Evolutionary conservation across 2,888 invertebrate species (phyloP), one percentile per base, ranked within the genome.

Genomic region (Limnephilus rhombicus): DNA sequence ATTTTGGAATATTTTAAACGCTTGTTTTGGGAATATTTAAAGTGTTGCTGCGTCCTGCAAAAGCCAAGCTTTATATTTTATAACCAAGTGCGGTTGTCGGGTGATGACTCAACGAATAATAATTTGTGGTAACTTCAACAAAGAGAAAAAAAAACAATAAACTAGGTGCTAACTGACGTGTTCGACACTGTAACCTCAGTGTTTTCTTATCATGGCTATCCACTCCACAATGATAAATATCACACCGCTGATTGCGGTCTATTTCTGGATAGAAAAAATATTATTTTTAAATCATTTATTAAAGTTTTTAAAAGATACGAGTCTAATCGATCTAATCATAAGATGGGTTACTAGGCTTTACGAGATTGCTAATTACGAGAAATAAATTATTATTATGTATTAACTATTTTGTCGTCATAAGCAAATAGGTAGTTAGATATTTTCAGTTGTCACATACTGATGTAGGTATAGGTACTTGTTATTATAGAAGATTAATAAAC

Each of bases 91-190:
- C 24, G 68, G 68, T 68, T 68, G 68, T 68, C 68, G n/a, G 68
- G n/a, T 68, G 34, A 34, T 83, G 83, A 83, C 83, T 83, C 83
- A 83, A 37, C 83, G 37, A 34, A 83, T 83, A 53, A 53, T 53
- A 86, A 49, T 86, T 86, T n/a, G 86, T 86, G 86, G 41, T 45
- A 31, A 86, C 29, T 86, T 86, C 18, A 29, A 49, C 41, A 86
- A 49, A 29, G 86, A 29, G n/a, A 86, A 45, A 86, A 45, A 49
- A 45, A 49, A 49, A 45, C 45, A n/a, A 86, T 45, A 86, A 24
- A 2, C 24, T 68, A 24, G 68, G 68, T 68, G 68, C n/a, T 68
- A 68, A 68, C 68, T 24, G 37, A 83, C 31, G 37, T 37, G 83
- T 34, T 34, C 37, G 83, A 37, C 37, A 34, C 34, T 24, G 83